phyloP scores from a whole-genome alignment of 1,140 invertebrate species.

The Lasioglossum albipes region DNA sequence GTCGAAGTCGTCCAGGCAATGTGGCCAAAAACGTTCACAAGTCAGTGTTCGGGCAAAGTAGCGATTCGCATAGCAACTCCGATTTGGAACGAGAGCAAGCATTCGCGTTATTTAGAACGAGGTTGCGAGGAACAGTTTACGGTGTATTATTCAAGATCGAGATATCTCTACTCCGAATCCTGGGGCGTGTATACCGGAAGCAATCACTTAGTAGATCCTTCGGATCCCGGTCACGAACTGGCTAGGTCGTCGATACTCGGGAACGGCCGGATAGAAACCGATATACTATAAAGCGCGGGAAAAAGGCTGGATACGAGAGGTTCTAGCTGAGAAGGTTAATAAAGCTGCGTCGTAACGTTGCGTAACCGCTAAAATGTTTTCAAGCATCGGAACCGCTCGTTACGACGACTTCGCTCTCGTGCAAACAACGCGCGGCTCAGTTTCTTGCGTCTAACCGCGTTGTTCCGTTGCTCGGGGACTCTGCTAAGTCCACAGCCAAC shows the following conservation, averaged over 20 bases:
- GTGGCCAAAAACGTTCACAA: too few relatives aligned
- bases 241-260: slow-evolving; percentile 28
- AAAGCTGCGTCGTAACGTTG: background rate
- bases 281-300: background rate
- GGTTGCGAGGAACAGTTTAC: background rate
- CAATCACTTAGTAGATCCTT: slow-evolving; percentile 57
- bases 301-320: background rate
- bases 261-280: background rate
- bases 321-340: background rate
- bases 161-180: slow-evolving; percentile 37
- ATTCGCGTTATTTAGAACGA: background rate
- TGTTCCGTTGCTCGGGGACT: background rate
- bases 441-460: background rate
- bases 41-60: too few relatives aligned
- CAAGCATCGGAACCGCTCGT: background rate
- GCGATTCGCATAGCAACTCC: too few relatives aligned
- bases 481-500: slow-evolving; percentile 4
- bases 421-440: background rate
- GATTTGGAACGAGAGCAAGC: too few relatives aligned
- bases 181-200: background rate
- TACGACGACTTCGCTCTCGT: background rate
- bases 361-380: background rate
- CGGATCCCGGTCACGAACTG: slow-evolving; percentile 50
- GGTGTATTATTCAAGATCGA: slow-evolving; percentile 29
- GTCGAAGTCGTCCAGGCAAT: too few relatives aligned